Conservation (phyloP, 1,140 invertebrate species). For the Aradophagus sp. region DNA sequence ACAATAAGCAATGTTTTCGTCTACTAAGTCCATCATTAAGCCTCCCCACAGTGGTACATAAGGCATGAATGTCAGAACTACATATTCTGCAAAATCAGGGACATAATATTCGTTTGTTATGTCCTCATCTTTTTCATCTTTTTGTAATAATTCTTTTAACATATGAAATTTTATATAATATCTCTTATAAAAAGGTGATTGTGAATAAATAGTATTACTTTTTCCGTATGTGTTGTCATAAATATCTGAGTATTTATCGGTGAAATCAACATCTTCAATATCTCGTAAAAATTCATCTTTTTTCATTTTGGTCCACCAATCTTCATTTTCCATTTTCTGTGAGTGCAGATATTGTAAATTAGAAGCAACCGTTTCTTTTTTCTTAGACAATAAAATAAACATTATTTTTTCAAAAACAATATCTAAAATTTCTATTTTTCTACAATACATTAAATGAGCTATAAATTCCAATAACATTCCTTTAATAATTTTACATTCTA, state of each 20-base stretch:
- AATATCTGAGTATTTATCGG: background rate
- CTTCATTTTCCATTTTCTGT: conserved; percentile 13
- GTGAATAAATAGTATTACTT: conserved; percentile 16
- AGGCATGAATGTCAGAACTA: conserved; percentile 26
- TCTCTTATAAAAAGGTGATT: conserved; percentile 23
- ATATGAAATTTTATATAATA: conserved; percentile 8
- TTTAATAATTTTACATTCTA: conserved; percentile 1
- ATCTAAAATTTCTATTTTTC: conserved; percentile 14
- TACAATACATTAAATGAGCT: conserved; percentile 26
- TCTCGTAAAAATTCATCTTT: too few relatives aligned
- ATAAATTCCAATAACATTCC: conserved; percentile 23
- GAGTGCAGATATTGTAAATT: conserved; percentile 23
- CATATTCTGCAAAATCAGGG: conserved; percentile 33
- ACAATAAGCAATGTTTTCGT: conserved; percentile 29
- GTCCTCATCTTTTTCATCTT: conserved; percentile 13
- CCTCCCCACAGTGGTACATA: conserved; percentile 38
- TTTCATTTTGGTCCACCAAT: conserved; percentile 2
- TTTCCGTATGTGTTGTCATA: conserved; percentile 8
- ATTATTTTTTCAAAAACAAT: conserved; percentile 17
- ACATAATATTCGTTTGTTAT: conserved; percentile 28
- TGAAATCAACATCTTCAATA: background rate
- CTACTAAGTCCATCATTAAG: conserved; percentile 30
- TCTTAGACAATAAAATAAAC: conserved; percentile 15
- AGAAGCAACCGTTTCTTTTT: conserved; percentile 1
- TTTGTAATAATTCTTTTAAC: conserved; percentile 3